These are phyloP conservation scores for Scomber japonicus DNA, from an alignment of 2,113 vertebrate genomes.

Conservation along the genomic window DNA sequence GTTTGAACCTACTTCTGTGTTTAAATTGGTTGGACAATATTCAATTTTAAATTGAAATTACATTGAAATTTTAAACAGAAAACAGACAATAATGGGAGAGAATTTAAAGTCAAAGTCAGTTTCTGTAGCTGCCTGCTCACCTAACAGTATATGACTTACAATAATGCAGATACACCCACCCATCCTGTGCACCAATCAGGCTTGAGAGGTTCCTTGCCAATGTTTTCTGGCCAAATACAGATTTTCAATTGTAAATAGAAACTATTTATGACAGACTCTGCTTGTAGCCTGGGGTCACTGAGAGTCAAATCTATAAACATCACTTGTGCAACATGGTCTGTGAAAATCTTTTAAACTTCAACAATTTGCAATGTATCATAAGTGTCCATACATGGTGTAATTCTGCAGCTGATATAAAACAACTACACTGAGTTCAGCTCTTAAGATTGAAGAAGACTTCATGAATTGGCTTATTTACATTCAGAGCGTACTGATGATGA, in stretches of 20 bases:
- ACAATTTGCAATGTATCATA: too few species aligned
- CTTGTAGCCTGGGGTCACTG: background rate
- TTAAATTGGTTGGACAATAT: background rate
- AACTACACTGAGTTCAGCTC: too few species aligned
- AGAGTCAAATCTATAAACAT: background rate
- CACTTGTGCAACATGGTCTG: too few species aligned
- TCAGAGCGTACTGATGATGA: too few species aligned
- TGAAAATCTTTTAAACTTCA: background rate
- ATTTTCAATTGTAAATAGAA: slow-evolving; percentile 15
- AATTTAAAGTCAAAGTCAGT: background rate
- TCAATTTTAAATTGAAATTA: background rate
- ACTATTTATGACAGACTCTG: background rate
- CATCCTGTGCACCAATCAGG: slow-evolving; percentile 48
- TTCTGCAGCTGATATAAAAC: too few species aligned
- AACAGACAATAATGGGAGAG: background rate
- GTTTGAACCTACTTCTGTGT: background rate
- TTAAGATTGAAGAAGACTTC: too few species aligned
- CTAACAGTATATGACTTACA: background rate
- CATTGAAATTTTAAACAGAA: too few species aligned
- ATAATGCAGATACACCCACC: slow-evolving; percentile 42
- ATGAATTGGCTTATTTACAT: too few species aligned
- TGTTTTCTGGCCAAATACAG: background rate
- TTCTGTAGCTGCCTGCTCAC: background rate
- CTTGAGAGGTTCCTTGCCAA: slow-evolving; percentile 1
- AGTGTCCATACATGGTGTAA: background rate